phyloP scores from a whole-genome alignment of 2,888 invertebrate genomes.

The Lithophane socia region DNA sequence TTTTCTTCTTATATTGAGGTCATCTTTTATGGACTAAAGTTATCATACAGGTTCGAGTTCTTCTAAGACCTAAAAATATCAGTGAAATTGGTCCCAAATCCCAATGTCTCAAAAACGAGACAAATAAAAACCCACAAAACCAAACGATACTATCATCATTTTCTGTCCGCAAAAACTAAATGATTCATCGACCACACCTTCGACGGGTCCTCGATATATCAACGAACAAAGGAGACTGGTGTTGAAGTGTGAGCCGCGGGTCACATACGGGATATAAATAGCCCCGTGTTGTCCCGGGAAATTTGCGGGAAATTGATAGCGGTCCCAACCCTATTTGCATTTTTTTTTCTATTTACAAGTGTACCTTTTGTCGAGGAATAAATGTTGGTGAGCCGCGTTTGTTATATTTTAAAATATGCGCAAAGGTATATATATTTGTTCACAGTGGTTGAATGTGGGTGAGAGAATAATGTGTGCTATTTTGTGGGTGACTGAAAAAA shows the following conservation, averaged over 20 bases:
- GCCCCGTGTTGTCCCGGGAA: conserved; percentile 68
- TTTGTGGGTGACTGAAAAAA: conserved; percentile 21
- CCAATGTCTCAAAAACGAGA: background rate
- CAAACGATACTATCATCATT: conserved; percentile 45
- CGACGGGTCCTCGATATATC: conserved; percentile 76
- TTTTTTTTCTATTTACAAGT: conserved; percentile 74
- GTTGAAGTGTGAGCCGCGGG: conserved; percentile 80
- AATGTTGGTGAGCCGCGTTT: conserved; percentile 56
- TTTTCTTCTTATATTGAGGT: too few species aligned
- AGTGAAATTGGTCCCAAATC: background rate
- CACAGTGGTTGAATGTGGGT: conserved; percentile 28
- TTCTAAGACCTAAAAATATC: background rate
- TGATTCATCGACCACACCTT: conserved; percentile 76
- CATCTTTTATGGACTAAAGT: background rate
- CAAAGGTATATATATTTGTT: conserved; percentile 39
- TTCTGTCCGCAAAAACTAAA: conserved; percentile 63
- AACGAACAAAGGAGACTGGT: conserved; percentile 73
- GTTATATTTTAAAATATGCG: conserved; percentile 57
- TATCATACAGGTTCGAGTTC: background rate
- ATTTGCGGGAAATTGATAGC: conserved; percentile 78
- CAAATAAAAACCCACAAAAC: conserved; percentile 12
- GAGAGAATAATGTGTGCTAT: conserved; percentile 32
- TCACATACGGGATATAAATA: conserved; percentile 77
- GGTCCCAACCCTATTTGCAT: conserved; percentile 73
- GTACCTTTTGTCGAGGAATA: conserved; percentile 67